phyloP scores from a whole-genome alignment of 1,140 invertebrate species.

The Drosophila pallidifrons region DNA sequence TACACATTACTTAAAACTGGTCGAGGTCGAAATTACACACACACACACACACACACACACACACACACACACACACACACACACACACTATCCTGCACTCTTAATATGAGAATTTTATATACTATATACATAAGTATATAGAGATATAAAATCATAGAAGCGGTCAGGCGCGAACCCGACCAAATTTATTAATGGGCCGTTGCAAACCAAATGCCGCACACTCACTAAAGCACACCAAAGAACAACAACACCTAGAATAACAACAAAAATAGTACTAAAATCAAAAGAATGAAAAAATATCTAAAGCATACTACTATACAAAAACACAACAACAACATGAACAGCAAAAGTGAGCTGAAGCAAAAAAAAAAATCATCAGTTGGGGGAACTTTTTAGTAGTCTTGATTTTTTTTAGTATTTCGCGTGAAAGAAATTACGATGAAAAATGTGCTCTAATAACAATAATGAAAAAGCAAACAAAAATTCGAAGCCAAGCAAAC shows the following conservation, averaged over 20 bases:
- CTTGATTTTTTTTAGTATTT: constrained; percentile 78
- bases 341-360: neutral
- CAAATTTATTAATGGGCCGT: constrained; percentile 68
- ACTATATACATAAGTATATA: neutral
- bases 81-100: neutral
- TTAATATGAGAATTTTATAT: neutral
- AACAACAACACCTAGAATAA: constrained; percentile 50
- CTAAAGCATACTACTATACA: neutral
- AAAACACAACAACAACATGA: constrained; percentile 5
- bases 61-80: neutral
- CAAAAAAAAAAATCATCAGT: constrained; percentile 1
- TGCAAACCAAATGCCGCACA: constrained; percentile 70
- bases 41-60: neutral
- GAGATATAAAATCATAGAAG: constrained; percentile 43
- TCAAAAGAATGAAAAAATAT: neutral
- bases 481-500: constrained; percentile 41
- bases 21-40: constrained; percentile 50
- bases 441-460: constrained; percentile 82
- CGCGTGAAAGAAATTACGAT: constrained; percentile 80
- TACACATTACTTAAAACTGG: constrained; percentile 28
- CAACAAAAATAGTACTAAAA: constrained; percentile 15
- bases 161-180: constrained; percentile 62
- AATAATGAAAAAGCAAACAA: constrained; percentile 81
- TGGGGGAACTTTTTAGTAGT: constrained; percentile 60
- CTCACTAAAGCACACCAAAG: constrained; percentile 57